Base-by-base conservation (phyloP, 1,140 invertebrate genomes). In the Drosophila prosaltans region DNA sequence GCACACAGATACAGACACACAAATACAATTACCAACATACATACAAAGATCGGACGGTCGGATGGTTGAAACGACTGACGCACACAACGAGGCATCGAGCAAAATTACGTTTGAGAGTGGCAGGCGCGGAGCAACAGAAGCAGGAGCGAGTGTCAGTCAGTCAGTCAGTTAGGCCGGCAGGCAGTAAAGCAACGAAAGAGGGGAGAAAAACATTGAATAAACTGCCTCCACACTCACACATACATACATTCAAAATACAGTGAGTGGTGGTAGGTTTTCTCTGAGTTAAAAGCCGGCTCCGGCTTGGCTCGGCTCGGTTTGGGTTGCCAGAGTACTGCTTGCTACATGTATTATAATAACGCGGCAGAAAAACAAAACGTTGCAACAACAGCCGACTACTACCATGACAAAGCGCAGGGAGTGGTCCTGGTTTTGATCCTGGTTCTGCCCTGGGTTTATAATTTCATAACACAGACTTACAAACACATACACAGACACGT, bases 391-490 rank as follows among this genome's bases (percentile, higher is more conserved):
- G 45, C 39, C 65, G 69, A 78, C 51, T 43, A 78, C 51, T 43
- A 26, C 32, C 36, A 26, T 39, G 28, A 57, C 30, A 58, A 45
- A 28, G 62, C 43, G 62, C 65, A 78, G 74, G 75, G 75, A 78
- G 75, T 78, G 74, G 74, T 78, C 69, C 64, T 61, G 45, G 70
- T 62, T 26, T 45, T 63, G 65, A 36, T 51, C 51, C 69, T 64
- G 60, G 36, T 41, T 54, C 43, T 74, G 69, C 51, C 28, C 63
- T 70, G 81, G 71, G 68, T 74, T 85, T 85, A 85, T 85, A 85
- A 85, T 85, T 85, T 85, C 69, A 83, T 79, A 83, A 79, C 74
- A 78, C 61, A 69, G 45, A 74, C 62, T 69, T 40, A 78, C 16
- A 78, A 16, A 64, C 8, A 69, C 9, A 68, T n/a, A 61, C 54